Evolutionary conservation across 2,797 vertebrate genomes (phyloP), one percentile per base, ranked within the genome.

Genomic region (Schizopygopsis malacanthus): DNA sequence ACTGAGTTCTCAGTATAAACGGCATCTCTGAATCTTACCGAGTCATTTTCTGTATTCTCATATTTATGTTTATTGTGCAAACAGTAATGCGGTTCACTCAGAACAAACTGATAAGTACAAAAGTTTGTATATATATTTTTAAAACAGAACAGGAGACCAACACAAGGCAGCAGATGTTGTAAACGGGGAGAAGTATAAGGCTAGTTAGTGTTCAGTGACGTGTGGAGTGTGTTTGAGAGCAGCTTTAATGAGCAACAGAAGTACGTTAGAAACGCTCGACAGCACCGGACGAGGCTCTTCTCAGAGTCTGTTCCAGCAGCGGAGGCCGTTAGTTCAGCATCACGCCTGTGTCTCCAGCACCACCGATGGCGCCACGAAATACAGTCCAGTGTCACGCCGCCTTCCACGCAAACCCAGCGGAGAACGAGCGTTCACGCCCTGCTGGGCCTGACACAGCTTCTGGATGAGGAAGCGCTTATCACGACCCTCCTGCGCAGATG

Each of bases 381-480:
- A 77, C 43, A 84, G 22, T 2, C 45, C 73, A 8, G 43, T 3
- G 2, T 54, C 33, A 6, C 4, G 2, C 1, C 0, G 45, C 8
- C 7, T 18, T 22, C 70, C 43, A 33, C n/a, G 8, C 10, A 54
- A 13, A 20, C 52, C 37, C 18, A 5, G 80, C 2, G 39, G 37
- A 50, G 72, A 63, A 10, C 41, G 16, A 33, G 16, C 18, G 6
- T 3, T 50, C 3, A 39, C 0, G 0, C 20, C 43, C 45, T 67
- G 71, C 90, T 97, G 96, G 72, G 96, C 96, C 94, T 97, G 97
- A 12, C 93, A 91, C 87, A 98, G 92, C 90, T 96, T 97, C 91
- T 94, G 94, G 87, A 98, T 97, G 20, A 98, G 93, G 88, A 97
- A 99, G n/a, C 90, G 93, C 88, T 97, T 98, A 93, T 98, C 97